Percentiles rank a stretch among this genome's conserved stretches.
Conservation (phyloP, 92 coral and sea anemone species). For the Paramuricea clavata region DNA sequence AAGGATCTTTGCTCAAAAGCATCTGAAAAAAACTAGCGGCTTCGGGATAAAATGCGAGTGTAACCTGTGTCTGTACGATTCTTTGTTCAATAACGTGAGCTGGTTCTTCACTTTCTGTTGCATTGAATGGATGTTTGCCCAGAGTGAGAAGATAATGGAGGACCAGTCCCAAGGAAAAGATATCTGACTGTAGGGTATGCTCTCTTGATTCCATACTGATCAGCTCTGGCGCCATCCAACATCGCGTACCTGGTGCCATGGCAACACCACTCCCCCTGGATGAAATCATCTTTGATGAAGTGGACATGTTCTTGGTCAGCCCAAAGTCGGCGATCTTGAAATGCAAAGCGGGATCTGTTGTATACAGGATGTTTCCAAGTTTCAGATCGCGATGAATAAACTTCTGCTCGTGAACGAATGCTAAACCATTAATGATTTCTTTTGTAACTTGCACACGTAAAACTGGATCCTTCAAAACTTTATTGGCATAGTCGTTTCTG, state of each 20-base stretch:
- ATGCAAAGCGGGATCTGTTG: conserved; percentile 41
- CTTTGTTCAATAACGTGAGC: conserved; percentile 52
- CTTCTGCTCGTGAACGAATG: conserved; percentile 53
- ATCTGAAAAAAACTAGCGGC: conserved; percentile 54
- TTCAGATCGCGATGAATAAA: conserved; percentile 79
- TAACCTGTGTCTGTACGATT: conserved; percentile 15
- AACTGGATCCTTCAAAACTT: conserved; percentile 9
- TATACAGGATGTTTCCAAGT: conserved; percentile 78
- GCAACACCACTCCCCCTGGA: conserved; percentile 47
- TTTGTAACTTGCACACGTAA: background rate
- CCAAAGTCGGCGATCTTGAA: conserved; percentile 78
- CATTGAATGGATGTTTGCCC: conserved; percentile 69
- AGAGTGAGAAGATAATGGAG: conserved; percentile 61
- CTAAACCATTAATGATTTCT: conserved; percentile 65
- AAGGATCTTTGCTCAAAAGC: conserved; percentile 12
- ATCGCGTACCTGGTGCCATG: conserved; percentile 74
- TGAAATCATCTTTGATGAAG: conserved; percentile 39
- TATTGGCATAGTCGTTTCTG: background rate
- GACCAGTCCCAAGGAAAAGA: conserved; percentile 76
- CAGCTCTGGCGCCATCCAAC: conserved; percentile 88
- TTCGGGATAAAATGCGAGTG: conserved; percentile 58
- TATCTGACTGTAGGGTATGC: conserved; percentile 65
- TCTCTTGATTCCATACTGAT: conserved; percentile 41
- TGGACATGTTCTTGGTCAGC: conserved; percentile 58
- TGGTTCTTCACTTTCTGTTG: conserved; percentile 12